These are phyloP conservation scores for Augochlorella aurata DNA, from an alignment of 2,888 invertebrate species.

Conservation along the genomic window DNA sequence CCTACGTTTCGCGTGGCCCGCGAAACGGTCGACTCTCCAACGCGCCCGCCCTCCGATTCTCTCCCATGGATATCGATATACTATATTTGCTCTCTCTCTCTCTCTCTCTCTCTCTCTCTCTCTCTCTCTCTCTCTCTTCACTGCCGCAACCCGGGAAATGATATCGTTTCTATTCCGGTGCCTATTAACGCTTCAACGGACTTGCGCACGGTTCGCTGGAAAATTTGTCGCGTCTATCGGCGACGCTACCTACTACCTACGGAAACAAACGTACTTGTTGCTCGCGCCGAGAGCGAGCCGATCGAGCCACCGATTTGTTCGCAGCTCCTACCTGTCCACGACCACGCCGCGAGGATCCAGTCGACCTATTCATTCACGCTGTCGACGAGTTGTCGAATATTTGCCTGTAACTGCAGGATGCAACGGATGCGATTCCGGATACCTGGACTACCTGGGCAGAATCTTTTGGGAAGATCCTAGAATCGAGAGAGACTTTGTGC, in stretches of 20 bases:
- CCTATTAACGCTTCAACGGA: constrained; percentile 29
- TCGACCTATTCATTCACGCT: too few species aligned
- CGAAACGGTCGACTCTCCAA: not conserved
- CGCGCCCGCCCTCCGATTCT: not conserved
- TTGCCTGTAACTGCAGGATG: too few species aligned
- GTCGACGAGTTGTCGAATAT: too few species aligned
- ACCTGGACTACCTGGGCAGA: too few species aligned
- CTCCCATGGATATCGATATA: constrained; percentile 6
- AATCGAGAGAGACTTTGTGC: too few species aligned
- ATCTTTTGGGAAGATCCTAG: too few species aligned
- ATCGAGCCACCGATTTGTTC: not conserved
- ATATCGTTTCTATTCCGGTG: constrained; percentile 28
- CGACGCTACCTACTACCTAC: not conserved
- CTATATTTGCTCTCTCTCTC: too few species aligned
- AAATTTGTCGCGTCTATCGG: constrained; percentile 1
- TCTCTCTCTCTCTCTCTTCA: not conserved
- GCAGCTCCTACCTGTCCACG: too few species aligned
- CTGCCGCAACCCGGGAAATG: not conserved
- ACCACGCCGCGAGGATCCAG: too few species aligned
- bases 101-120: too few species aligned
- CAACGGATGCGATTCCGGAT: too few species aligned
- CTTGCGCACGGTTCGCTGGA: not conserved
- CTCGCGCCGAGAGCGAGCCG: not conserved
- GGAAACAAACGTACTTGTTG: constrained; percentile 8
- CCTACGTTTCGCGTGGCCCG: not conserved